phyloP scores from a whole-genome alignment of 2,797 vertebrate genomes.

The Liparis tanakae region DNA sequence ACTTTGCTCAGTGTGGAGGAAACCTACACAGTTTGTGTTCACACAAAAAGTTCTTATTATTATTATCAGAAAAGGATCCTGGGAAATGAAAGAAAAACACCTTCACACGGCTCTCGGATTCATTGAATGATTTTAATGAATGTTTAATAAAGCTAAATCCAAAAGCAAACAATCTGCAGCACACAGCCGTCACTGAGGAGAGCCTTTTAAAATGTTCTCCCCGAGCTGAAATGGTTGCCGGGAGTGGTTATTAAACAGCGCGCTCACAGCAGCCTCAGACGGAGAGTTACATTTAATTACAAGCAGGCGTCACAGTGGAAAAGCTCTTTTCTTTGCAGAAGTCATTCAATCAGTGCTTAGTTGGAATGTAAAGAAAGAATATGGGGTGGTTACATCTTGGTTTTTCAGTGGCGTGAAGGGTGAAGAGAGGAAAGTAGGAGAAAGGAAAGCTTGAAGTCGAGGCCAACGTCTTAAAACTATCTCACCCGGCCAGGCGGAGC shows the following conservation, averaged over 20 bases:
- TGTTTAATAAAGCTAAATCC: constrained; percentile 49
- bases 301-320: constrained; percentile 12
- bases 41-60: not conserved
- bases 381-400: not conserved
- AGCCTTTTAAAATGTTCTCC: constrained; percentile 21
- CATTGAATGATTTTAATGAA: constrained; percentile 34
- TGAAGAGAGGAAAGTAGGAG: not conserved
- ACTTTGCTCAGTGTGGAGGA: constrained; percentile 4
- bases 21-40: not conserved
- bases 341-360: constrained; percentile 1
- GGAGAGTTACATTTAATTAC: constrained; percentile 32
- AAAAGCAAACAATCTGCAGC: constrained; percentile 46
- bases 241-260: constrained; percentile 7
- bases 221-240: constrained; percentile 15
- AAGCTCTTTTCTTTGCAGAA: constrained; percentile 9
- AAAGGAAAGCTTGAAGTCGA: not conserved
- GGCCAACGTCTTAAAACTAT: not conserved
- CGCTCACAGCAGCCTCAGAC: constrained; percentile 11
- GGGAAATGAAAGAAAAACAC: constrained; percentile 58
- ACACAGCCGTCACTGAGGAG: constrained; percentile 10
- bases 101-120: constrained; percentile 27
- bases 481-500: not conserved
- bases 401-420: not conserved
- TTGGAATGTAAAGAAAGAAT: not conserved
- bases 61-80: constrained; percentile 30